Evolutionary conservation across 2,888 invertebrate species (phyloP).

Genomic region (Drosophila lutescens): DNA sequence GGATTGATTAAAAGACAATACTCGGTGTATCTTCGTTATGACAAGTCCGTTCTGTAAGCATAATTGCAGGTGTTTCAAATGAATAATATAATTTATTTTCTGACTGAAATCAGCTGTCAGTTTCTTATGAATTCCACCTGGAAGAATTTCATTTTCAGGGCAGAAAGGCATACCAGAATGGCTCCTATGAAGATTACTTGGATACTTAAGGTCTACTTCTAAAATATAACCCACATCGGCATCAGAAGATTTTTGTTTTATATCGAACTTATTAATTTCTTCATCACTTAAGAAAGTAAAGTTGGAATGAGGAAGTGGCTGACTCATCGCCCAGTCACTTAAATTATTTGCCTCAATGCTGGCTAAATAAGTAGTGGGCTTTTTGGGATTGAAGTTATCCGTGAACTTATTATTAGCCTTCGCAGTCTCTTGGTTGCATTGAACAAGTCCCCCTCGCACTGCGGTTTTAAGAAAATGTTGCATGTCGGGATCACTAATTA

Average conservation of each 20-base stretch:
- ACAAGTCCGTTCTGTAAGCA: neutral
- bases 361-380: constrained; percentile 1
- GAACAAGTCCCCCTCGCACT: constrained; percentile 1
- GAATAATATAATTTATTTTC: constrained; percentile 9
- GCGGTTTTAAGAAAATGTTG: neutral
- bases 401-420: constrained; percentile 5
- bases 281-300: neutral
- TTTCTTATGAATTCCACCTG: neutral
- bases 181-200: neutral
- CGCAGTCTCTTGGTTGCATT: constrained; percentile 1
- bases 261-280: neutral
- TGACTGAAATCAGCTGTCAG: neutral
- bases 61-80: constrained; percentile 4
- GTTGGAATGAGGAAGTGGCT: neutral
- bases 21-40: neutral
- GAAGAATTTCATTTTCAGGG: constrained; percentile 1
- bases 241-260: neutral
- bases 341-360: constrained; percentile 9
- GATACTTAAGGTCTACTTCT: constrained; percentile 16
- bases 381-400: neutral
- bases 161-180: constrained; percentile 17
- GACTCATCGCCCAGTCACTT: constrained; percentile 15
- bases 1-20: neutral
- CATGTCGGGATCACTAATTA: constrained; percentile 12
- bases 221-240: neutral